Percentiles rank a stretch among this genome's conserved stretches.
Evolutionary conservation across 2,797 vertebrate genomes (phyloP).

Genomic region (Synaphobranchus kaupii): DNA sequence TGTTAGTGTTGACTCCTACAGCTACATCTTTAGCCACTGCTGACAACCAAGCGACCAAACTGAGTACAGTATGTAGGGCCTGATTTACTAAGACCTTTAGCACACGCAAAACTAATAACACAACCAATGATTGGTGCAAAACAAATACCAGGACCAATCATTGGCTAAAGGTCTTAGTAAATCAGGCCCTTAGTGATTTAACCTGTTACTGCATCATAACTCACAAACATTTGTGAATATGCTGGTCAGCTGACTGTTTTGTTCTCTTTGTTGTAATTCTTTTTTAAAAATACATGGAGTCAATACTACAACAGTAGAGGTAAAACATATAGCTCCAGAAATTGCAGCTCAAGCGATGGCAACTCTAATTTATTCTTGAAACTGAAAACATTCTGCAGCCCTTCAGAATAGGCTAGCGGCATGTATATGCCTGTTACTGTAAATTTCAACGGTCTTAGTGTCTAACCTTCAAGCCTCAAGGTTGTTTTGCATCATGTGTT

Average conservation of each 20-base stretch:
- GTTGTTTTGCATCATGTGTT: constrained; percentile 16
- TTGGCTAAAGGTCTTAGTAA: no score
- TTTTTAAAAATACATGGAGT: neutral
- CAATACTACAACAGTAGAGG: neutral
- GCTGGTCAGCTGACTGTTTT: neutral
- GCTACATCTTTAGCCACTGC: neutral
- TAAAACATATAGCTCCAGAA: neutral
- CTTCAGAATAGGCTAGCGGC: neutral
- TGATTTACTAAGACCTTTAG: no score
- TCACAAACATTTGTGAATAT: neutral
- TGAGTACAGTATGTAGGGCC: neutral
- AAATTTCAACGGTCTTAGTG: constrained; percentile 10
- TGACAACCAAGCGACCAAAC: neutral
- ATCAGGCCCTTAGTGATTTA: no score
- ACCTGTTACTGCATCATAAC: neutral
- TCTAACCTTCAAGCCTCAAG: constrained; percentile 9
- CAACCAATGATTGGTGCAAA: no score
- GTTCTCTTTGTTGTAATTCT: neutral
- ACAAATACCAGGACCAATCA: no score
- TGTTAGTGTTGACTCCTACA: neutral
- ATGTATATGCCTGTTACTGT: neutral
- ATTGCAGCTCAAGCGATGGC: neutral
- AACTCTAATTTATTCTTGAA: constrained; percentile 11
- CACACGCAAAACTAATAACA: no score
- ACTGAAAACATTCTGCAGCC: neutral